These are phyloP conservation scores for Lutraria lutraria DNA, from an alignment of 2,888 invertebrate genomes.

Conservation along the genomic window DNA sequence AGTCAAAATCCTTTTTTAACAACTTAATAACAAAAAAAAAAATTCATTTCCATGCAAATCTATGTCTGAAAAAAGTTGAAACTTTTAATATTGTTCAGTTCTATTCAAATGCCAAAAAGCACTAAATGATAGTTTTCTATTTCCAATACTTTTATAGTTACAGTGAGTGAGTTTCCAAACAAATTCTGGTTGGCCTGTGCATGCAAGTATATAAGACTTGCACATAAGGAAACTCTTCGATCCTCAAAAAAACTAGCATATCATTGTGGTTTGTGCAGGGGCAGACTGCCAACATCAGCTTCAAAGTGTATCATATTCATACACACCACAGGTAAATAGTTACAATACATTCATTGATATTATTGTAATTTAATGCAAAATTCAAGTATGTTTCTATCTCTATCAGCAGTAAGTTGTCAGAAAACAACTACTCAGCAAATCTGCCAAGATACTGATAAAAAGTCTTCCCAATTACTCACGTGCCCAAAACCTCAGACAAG, in stretches of 20 bases:
- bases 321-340: not conserved
- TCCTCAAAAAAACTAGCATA: not conserved
- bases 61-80: too few species aligned
- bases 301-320: not conserved
- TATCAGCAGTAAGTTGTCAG: not conserved
- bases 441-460: not conserved
- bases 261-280: not conserved
- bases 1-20: too few species aligned
- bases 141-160: too few species aligned
- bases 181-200: not conserved
- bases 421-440: not conserved
- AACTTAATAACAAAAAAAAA: too few species aligned
- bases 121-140: too few species aligned
- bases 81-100: too few species aligned
- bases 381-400: not conserved
- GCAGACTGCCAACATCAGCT: not conserved
- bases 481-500: not conserved
- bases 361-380: not conserved
- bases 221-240: conserved; percentile 13
- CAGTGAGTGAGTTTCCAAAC: too few species aligned
- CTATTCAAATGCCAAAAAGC: too few species aligned
- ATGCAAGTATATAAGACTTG: not conserved
- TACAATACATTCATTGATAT: conserved; percentile 1
- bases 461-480: not conserved
- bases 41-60: too few species aligned